Evolutionary conservation across 1,140 invertebrate genomes (phyloP).

Genomic region (Coelopa frigida): DNA sequence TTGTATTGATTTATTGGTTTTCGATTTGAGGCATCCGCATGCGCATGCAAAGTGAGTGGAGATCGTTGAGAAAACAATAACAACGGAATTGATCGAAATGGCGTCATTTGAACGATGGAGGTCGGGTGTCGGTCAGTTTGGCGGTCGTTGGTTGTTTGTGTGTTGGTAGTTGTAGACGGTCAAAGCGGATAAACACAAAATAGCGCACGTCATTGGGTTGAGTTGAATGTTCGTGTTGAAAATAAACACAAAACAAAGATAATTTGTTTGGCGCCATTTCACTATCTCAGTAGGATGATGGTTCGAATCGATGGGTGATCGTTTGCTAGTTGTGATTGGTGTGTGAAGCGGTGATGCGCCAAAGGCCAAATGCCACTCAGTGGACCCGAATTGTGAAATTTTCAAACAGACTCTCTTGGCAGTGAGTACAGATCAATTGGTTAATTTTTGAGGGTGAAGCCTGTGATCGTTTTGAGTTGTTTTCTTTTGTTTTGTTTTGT

Average conservation of each 20-base stretch:
- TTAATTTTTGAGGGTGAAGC: neutral
- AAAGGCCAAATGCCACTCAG: too few relatives aligned
- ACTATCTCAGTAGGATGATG: too few relatives aligned
- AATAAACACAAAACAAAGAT: too few relatives aligned
- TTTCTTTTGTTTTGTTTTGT: neutral
- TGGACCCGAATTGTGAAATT: too few relatives aligned
- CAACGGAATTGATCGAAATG: constrained; percentile 2
- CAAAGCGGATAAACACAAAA: constrained; percentile 41
- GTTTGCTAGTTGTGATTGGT: too few relatives aligned
- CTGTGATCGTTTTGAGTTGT: neutral
- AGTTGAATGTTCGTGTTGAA: constrained; percentile 18
- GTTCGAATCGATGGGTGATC: constrained; percentile 6
- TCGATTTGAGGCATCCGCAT: constrained; percentile 7
- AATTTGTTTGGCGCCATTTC: neutral
- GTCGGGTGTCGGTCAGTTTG: neutral
- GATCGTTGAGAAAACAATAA: neutral
- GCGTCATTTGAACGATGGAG: neutral
- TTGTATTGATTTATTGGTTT: constrained; percentile 16
- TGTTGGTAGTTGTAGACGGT: constrained; percentile 8
- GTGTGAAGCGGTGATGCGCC: too few relatives aligned
- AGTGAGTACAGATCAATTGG: neutral
- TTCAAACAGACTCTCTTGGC: too few relatives aligned
- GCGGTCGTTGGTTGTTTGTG: constrained; percentile 10
- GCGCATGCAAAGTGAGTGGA: constrained; percentile 7
- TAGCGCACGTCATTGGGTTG: constrained; percentile 30